These are phyloP conservation scores for Drosophila gunungcola DNA, from an alignment of 1,140 invertebrate genomes.

Conservation along the genomic window DNA sequence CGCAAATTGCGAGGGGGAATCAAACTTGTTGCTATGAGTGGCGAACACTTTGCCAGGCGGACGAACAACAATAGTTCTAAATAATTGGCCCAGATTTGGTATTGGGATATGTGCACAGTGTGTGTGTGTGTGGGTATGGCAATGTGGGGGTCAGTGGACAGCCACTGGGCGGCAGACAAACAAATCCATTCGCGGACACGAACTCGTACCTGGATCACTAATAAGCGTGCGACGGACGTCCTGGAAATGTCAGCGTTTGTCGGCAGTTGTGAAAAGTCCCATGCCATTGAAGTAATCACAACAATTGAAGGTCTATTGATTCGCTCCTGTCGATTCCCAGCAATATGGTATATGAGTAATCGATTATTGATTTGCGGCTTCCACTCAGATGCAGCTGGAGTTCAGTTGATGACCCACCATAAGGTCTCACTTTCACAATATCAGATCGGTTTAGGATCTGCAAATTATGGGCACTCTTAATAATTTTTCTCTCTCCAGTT, in stretches of 20 bases:
- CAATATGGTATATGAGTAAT: slow-evolving; percentile 46
- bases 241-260: slow-evolving; percentile 47
- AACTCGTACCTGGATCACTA: slow-evolving; percentile 47
- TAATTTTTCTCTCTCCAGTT: not conserved
- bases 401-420: not conserved
- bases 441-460: not conserved
- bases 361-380: slow-evolving; percentile 69
- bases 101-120: slow-evolving; percentile 5
- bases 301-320: slow-evolving; percentile 80
- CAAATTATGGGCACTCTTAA: not conserved
- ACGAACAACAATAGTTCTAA: slow-evolving; percentile 37
- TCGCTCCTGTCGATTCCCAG: slow-evolving; percentile 32
- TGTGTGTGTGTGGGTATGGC: not conserved
- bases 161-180: slow-evolving; percentile 20
- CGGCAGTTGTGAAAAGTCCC: slow-evolving; percentile 78
- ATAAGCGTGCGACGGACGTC: slow-evolving; percentile 38
- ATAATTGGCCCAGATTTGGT: slow-evolving; percentile 45
- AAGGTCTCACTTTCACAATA: not conserved
- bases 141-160: slow-evolving; percentile 3
- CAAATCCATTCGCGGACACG: slow-evolving; percentile 34
- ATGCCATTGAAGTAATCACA: slow-evolving; percentile 75
- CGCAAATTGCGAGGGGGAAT: slow-evolving; percentile 10
- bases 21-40: slow-evolving; percentile 44
- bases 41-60: slow-evolving; percentile 17
- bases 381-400: slow-evolving; percentile 10